These are phyloP conservation scores for Brachypodius melanocephalos DNA, from an alignment of 2,113 vertebrate species.

Conservation along the genomic window DNA sequence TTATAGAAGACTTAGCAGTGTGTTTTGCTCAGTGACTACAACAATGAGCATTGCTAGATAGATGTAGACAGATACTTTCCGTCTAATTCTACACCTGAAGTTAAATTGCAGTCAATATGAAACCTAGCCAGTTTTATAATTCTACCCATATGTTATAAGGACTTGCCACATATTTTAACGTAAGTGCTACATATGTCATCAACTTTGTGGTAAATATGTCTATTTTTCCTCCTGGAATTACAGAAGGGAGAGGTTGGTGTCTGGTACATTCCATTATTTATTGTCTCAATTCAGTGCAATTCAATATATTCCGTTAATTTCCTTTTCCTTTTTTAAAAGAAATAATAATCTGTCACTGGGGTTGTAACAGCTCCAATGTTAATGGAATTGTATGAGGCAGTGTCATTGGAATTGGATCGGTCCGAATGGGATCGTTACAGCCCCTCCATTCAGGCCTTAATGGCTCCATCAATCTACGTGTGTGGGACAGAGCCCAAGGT, in stretches of 20 bases:
- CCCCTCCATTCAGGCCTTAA: constrained; percentile 53
- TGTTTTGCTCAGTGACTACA: background rate
- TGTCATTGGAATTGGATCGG: constrained; percentile 67
- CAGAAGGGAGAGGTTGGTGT: constrained; percentile 41
- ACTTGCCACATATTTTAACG: constrained; percentile 66
- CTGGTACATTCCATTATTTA: constrained; percentile 67
- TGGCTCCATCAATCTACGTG: constrained; percentile 68
- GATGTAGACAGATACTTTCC: background rate
- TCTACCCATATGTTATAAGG: constrained; percentile 40
- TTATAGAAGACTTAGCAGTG: background rate
- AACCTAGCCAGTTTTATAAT: constrained; percentile 45
- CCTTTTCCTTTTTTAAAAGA: constrained; percentile 67
- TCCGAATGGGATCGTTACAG: constrained; percentile 58
- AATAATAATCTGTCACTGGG: constrained; percentile 70
- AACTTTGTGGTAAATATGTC: constrained; percentile 68
- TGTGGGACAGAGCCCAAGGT: constrained; percentile 63
- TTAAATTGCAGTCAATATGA: constrained; percentile 40
- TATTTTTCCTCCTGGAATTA: constrained; percentile 63
- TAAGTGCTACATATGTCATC: constrained; percentile 63
- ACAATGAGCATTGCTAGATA: background rate
- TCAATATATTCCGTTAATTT: constrained; percentile 73
- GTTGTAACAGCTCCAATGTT: constrained; percentile 56
- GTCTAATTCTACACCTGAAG: constrained; percentile 42
- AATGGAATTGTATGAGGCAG: constrained; percentile 67
- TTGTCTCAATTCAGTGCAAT: constrained; percentile 65